phyloP scores from a whole-genome alignment of 2,113 vertebrate species.

The Spea multiplicata region DNA sequence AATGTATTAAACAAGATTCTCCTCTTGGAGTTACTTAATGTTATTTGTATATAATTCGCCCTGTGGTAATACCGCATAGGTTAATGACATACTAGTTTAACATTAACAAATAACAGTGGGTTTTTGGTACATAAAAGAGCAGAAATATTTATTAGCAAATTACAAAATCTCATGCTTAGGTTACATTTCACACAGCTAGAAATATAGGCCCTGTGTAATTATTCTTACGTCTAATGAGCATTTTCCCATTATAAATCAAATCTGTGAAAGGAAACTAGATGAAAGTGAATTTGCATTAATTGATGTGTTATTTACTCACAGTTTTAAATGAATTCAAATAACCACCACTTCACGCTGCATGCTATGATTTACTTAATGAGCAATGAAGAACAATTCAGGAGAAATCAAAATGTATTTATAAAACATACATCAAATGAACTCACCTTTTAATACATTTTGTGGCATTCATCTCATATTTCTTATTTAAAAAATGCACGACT shows the following conservation, averaged over 20 bases:
- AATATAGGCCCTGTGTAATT: constrained; percentile 11
- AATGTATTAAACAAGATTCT: constrained; percentile 11
- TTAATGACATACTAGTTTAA: constrained; percentile 14
- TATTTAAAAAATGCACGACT: too few relatives aligned
- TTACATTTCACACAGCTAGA: neutral
- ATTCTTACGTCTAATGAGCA: constrained; percentile 2
- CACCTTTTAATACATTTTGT: neutral
- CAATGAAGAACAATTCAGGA: neutral
- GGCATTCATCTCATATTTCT: too few relatives aligned
- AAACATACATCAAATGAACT: neutral
- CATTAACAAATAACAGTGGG: constrained; percentile 1
- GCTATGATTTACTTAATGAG: neutral
- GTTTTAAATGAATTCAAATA: constrained; percentile 1
- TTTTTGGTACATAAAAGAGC: neutral
- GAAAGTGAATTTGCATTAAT: constrained; percentile 25
- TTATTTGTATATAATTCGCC: constrained; percentile 17
- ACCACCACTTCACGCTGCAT: neutral
- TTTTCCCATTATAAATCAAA: neutral
- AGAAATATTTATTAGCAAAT: constrained; percentile 3
- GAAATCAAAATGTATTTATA: neutral
- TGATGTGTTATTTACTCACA: constrained; percentile 24
- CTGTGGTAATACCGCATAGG: constrained; percentile 26
- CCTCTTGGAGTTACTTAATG: constrained; percentile 12
- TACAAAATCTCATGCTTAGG: neutral
- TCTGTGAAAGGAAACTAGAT: neutral